Evolutionary conservation across 2,888 invertebrate genomes (phyloP), one percentile per base, ranked within the genome.

Genomic region (Agrotis puta): DNA sequence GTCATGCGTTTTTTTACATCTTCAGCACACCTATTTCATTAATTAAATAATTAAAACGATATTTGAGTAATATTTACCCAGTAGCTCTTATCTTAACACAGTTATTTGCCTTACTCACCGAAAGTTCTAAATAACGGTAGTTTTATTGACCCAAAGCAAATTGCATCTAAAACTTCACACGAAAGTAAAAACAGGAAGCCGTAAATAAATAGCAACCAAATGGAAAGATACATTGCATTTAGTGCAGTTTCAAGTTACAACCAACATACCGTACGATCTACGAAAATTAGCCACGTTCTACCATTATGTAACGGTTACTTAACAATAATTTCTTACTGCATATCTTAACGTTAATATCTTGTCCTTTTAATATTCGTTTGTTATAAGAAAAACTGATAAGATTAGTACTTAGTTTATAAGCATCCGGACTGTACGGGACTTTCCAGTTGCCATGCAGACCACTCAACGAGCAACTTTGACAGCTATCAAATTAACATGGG

Each of bases 401-500:
- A 84, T 81, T 81, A 77, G 57, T 59, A 39, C 33, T 56, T n/a
- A n/a, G n/a, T n/a, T n/a, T 56, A n/a, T 33, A 80, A 72, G 79
- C 81, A 86, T 84, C 81, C 82, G 79, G 77, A 77, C 74, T 77
- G 70, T 87, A 87, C 84, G 84, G 85, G 74, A 83, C 85, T 85
- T 72, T 74, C 68, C 82, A 81, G 79, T 70, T 59, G 56, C 56
- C 56, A 56, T 56, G 63, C 58, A 63, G 16, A 82, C 81, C 86
- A 88, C 88, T 90, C 88, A 83, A 88, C 85, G 83, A 84, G 74
- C 81, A 83, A 84, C 64, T 81, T 91, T 91, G 90, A 92, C 92
- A 92, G 89, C 88, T 83, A 90, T 93, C 92, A 92, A 94, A 94
- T 94, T 94, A 93, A 93, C 94, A 92, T 91, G 83, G 82, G 85